Evolutionary conservation across 2,888 invertebrate species (phyloP).

Genomic region (Serrognathus titanus): DNA sequence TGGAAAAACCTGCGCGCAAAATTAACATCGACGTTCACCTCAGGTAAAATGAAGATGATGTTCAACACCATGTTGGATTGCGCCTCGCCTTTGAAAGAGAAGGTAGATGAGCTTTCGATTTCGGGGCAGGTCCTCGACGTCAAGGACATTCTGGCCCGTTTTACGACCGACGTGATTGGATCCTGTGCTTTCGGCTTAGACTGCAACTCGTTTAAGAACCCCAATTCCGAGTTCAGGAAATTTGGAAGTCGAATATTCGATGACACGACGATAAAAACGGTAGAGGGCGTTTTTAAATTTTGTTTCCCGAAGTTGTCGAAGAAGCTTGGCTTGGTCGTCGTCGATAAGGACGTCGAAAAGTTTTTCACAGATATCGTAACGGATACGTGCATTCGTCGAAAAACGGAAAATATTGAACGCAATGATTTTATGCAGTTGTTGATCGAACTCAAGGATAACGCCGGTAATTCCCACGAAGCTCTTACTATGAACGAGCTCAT

Average conservation of each 20-base stretch:
- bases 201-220: constrained; percentile 35
- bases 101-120: constrained; percentile 24
- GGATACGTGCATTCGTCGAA: constrained; percentile 30
- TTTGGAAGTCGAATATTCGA: constrained; percentile 34
- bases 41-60: constrained; percentile 53
- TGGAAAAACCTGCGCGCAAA: constrained; percentile 53
- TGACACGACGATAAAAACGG: constrained; percentile 23
- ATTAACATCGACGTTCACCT: constrained; percentile 52
- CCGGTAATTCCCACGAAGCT: constrained; percentile 7
- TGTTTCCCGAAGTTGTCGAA: constrained; percentile 18
- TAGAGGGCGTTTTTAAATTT: constrained; percentile 17
- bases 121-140: constrained; percentile 22
- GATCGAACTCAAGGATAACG: constrained; percentile 31
- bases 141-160: constrained; percentile 34
- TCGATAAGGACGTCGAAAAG: constrained; percentile 25
- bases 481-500: constrained; percentile 32
- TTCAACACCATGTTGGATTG: constrained; percentile 46
- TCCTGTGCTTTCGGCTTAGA: constrained; percentile 44
- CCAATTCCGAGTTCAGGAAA: constrained; percentile 35
- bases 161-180: constrained; percentile 45
- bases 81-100: constrained; percentile 30
- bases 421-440: constrained; percentile 46
- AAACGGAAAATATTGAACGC: constrained; percentile 26
- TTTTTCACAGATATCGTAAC: constrained; percentile 31
- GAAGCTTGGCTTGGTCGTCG: constrained; percentile 18